Evolutionary conservation across 2,113 vertebrate species (phyloP), one percentile per base, ranked within the genome.

Genomic region (Lipophrys pholis): DNA sequence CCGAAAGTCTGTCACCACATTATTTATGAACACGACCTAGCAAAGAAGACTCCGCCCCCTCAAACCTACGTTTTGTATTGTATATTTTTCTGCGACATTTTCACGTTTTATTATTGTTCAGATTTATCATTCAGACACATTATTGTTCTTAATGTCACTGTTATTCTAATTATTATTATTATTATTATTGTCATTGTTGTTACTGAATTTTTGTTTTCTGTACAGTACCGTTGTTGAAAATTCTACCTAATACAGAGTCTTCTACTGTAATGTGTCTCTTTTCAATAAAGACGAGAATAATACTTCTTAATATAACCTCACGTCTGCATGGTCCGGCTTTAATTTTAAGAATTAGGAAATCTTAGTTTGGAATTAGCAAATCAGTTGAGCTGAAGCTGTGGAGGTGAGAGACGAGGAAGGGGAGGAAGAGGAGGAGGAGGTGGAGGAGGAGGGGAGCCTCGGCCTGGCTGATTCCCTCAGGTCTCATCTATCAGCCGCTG

Each of bases 401-500:
- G 93, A 53, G 38, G 57, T 6, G 11, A 30, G 21, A 30, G 21
- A 30, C 21, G 45, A 17, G n/a, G 4, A n/a, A 17, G 2, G 1
- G 84, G 92, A 92, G 90, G 93, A n/a, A 17, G 2, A 2, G 84
- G 92, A 92, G 90, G 93, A n/a, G 38, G 2, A 2, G 84, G 92
- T 91, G 90, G 93, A n/a, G 38, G 2, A 2, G 84, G 92, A 92
- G 90, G 93, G 93, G 93, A 94, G 61, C 69, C 35, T 11, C 21
- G 41, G 51, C 38, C 11, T 89, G 90, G 46, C 14, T 45, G 12
- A 17, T 8, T 88, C 92, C 95, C 94, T 87, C 85, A 94, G 94
- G 96, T 89, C 95, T 94, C 96, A 95, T 98, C 95, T 95, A 96
- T 98, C 96, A 96, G 95, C 94, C 93, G 93, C 93, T 92, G 90